Evolutionary conservation across 2,888 invertebrate genomes (phyloP), one percentile per base, ranked within the genome.

Genomic region (Alloplasta piceator): DNA sequence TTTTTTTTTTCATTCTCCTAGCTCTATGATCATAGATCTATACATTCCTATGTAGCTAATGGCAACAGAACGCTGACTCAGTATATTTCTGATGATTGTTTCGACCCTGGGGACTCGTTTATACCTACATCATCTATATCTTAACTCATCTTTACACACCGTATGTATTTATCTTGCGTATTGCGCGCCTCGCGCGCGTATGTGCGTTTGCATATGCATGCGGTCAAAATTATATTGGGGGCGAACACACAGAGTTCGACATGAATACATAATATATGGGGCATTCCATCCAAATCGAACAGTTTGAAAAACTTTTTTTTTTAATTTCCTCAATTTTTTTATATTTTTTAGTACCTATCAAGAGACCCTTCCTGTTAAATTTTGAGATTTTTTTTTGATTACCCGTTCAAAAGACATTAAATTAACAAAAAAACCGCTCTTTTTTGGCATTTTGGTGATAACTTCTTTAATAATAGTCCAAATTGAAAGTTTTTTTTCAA

Each of bases 31-130:
- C n/a, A n/a, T n/a, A n/a, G n/a, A 6, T n/a, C 36, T 52, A 14
- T 12, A 67, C 26, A 26, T 26, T 26, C 26, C 26, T 26, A 3
- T 26, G 26, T 26, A 26, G 26, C 87, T 87, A 89, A 87, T 88
- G 86, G 85, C 86, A 26, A 86, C 86, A 85, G 82, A 86, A 6
- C 84, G 89, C 87, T 88, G 88, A 90, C 87, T 90, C 89, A 88
- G 89, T 89, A 90, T 89, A 89, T 88, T 84, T 88, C 87, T 89
- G 90, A 56, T 56, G 36, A 90, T 90, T 89, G 89, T 89, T 46
- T 89, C 87, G 89, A 89, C 87, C 88, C 89, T 89, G 89, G 85
- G 75, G 56, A 70, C 50, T 55, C n/a, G 52, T 36, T n/a, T 50
- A 26, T 39, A 67, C 39, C 50, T 61, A 60, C 55, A 46, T 61